A percentile compares a stretch with the other conserved stretches of the same genome.
phyloP scores from a whole-genome alignment of 1,140 invertebrate genomes.

The Zaprionus vittiger region DNA sequence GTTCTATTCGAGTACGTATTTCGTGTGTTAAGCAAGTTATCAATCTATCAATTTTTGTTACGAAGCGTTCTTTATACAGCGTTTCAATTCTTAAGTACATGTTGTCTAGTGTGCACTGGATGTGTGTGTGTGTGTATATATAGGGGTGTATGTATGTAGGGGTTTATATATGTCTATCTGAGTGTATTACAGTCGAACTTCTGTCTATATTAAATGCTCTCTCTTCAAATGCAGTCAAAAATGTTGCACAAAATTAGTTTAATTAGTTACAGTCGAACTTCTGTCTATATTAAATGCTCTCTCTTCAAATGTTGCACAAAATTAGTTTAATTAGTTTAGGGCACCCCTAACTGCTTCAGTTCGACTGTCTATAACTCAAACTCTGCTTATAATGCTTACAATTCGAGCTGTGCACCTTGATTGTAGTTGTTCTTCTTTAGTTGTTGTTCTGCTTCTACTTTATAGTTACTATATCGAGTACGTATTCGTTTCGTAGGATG shows the following conservation, averaged over 20 bases:
- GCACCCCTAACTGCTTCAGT: not conserved
- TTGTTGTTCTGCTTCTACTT: slow-evolving; percentile 17
- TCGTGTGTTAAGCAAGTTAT: slow-evolving; percentile 43
- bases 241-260: slow-evolving; percentile 1
- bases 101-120: slow-evolving; percentile 31
- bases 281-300: not conserved
- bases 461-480: slow-evolving; percentile 34
- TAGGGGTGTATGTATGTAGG: slow-evolving; percentile 32
- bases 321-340: not conserved
- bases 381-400: slow-evolving; percentile 47
- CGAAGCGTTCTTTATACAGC: slow-evolving; percentile 66
- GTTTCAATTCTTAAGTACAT: slow-evolving; percentile 68
- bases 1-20: slow-evolving; percentile 69
- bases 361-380: slow-evolving; percentile 48
- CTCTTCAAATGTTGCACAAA: not conserved
- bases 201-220: not conserved
- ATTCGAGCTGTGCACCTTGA: slow-evolving; percentile 49
- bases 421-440: slow-evolving; percentile 25
- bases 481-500: slow-evolving; percentile 54
- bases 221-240: no score
- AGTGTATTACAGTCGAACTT: slow-evolving; percentile 3
- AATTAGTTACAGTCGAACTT: not conserved
- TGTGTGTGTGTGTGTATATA: slow-evolving; percentile 22
- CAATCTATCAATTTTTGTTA: slow-evolving; percentile 12
- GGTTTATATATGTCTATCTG: not conserved